These are phyloP conservation scores for Sphyrna mokarran DNA, from an alignment of 2,113 vertebrate species.

Conservation along the genomic window DNA sequence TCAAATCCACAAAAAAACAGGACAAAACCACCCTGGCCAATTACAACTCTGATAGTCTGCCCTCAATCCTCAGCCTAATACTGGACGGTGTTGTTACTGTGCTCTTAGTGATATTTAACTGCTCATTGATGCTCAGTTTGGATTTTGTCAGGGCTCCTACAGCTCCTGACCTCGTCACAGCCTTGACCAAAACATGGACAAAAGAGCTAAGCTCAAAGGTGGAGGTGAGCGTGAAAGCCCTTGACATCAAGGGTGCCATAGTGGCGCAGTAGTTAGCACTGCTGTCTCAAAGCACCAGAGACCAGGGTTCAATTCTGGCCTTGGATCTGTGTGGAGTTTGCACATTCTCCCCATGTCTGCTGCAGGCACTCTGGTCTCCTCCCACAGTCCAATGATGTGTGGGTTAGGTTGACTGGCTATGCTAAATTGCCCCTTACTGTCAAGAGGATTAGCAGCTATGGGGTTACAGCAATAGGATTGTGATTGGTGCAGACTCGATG, in stretches of 20 bases:
- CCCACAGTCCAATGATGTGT: too few relatives aligned
- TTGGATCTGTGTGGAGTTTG: too few relatives aligned
- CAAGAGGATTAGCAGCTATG: too few relatives aligned
- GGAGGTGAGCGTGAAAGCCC: not conserved
- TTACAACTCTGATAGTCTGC: not conserved
- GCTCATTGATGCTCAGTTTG: not conserved
- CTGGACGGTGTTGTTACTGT: not conserved
- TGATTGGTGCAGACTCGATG: too few relatives aligned
- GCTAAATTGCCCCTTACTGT: too few relatives aligned
- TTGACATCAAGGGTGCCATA: not conserved
- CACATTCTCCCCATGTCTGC: too few relatives aligned
- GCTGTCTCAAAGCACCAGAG: not conserved
- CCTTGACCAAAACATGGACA: not conserved
- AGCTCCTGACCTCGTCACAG: not conserved
- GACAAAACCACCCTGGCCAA: not conserved
- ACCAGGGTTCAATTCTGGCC: too few relatives aligned
- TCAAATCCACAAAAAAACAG: not conserved
- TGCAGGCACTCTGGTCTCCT: too few relatives aligned
- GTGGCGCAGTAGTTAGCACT: not conserved
- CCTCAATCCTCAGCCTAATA: not conserved
- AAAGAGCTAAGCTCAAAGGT: not conserved
- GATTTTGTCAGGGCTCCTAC: not conserved
- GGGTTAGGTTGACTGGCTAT: too few relatives aligned
- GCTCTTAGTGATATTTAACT: not conserved
- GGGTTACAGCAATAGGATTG: too few relatives aligned